Conservation (phyloP, 1,140 invertebrate species). For the Drosophila nannoptera region DNA sequence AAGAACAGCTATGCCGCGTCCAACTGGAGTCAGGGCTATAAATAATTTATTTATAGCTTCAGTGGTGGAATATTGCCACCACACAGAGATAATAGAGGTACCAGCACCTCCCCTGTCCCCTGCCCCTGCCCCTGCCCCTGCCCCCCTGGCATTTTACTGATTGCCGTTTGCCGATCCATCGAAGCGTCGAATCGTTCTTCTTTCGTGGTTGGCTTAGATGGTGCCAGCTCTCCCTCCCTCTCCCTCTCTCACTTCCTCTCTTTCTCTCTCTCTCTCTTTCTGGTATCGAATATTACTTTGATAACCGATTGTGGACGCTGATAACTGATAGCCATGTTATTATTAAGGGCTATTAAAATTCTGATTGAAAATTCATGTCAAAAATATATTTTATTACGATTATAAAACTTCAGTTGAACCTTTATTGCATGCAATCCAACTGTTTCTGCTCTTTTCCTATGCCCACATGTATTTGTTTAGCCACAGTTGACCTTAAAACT, state of each 20-base stretch:
- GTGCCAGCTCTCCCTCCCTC: no score
- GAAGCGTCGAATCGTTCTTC: slow-evolving; percentile 5
- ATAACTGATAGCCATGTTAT: slow-evolving; percentile 78
- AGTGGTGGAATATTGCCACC: slow-evolving; percentile 74
- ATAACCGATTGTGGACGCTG: slow-evolving; percentile 70
- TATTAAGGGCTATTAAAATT: slow-evolving; percentile 79
- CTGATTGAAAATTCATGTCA: slow-evolving; percentile 79
- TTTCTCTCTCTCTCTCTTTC: not conserved
- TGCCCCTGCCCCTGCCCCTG: no score
- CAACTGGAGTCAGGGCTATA: slow-evolving; percentile 60
- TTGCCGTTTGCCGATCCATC: slow-evolving; percentile 13
- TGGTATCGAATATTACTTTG: slow-evolving; percentile 63
- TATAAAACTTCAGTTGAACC: slow-evolving; percentile 68
- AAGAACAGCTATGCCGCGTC: slow-evolving; percentile 51
- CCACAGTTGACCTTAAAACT: no score
- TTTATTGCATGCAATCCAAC: slow-evolving; percentile 59
- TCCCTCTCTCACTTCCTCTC: no score
- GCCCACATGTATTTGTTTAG: not conserved
- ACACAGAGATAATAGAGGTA: slow-evolving; percentile 56
- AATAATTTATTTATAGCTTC: slow-evolving; percentile 77
- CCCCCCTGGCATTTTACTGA: slow-evolving; percentile 10
- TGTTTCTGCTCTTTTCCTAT: not conserved
- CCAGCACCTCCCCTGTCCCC: slow-evolving; percentile 16
- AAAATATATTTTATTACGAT: slow-evolving; percentile 76
- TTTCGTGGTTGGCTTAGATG: slow-evolving; percentile 3